A percentile compares a stretch with the other conserved stretches of the same genome.
Conservation (phyloP, 2,797 vertebrate genomes). For the Danio tinwini region DNA sequence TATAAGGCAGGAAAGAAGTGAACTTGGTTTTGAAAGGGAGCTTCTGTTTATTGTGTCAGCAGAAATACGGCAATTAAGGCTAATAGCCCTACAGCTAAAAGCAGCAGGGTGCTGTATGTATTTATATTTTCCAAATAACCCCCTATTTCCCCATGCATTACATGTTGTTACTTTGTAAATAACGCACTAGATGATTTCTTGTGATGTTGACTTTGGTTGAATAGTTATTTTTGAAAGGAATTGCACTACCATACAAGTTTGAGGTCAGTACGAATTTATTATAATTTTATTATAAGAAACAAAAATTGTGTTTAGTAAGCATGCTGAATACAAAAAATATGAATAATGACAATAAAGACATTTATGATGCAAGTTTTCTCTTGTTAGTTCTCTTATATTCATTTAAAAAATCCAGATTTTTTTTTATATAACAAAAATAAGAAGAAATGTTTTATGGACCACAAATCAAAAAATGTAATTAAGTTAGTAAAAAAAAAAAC, state of each 20-base stretch:
- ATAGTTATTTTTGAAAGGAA: neutral
- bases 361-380: too few relatives aligned
- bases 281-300: too few relatives aligned
- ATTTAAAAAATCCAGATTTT: too few relatives aligned
- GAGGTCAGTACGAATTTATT: neutral
- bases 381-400: too few relatives aligned
- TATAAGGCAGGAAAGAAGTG: neutral
- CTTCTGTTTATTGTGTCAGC: neutral
- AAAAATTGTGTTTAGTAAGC: too few relatives aligned
- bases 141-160: neutral
- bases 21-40: neutral
- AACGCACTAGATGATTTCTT: neutral
- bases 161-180: slow-evolving; percentile 12
- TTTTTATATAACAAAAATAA: neutral
- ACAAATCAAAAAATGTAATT: too few relatives aligned
- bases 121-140: neutral
- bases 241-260: neutral
- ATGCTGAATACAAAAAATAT: too few relatives aligned
- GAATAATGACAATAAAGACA: neutral
- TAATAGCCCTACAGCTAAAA: slow-evolving; percentile 30
- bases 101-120: neutral
- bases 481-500: too few relatives aligned
- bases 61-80: slow-evolving; percentile 25
- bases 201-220: neutral
- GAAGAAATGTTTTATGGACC: neutral